Percentiles rank a stretch among this genome's conserved stretches.
phyloP scores from a whole-genome alignment of 2,797 vertebrate genomes.

The Perodicticus potto region DNA sequence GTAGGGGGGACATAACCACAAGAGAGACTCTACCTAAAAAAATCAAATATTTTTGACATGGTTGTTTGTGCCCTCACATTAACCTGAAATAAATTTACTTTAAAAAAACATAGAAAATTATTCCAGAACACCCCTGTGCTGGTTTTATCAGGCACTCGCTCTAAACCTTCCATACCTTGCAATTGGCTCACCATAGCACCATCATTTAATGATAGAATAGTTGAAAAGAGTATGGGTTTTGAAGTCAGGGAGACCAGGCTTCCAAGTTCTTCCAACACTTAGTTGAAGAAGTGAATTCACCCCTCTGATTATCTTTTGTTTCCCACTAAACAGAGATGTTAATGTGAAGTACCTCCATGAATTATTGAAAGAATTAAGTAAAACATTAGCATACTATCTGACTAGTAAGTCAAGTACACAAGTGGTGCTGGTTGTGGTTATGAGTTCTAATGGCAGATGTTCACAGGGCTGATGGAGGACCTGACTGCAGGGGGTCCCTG shows the following conservation, averaged over 20 bases:
- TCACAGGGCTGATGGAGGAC: neutral
- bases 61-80: too few relatives aligned
- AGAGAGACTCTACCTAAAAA: too few relatives aligned
- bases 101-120: too few relatives aligned
- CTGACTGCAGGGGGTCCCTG: neutral
- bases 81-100: too few relatives aligned
- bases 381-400: neutral
- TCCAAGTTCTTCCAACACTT: neutral
- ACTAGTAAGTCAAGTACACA: neutral
- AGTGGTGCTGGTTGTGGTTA: too few relatives aligned
- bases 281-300: slow-evolving; percentile 19
- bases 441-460: neutral
- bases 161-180: neutral
- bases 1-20: too few relatives aligned
- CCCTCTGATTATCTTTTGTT: neutral
- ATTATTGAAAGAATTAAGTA: neutral
- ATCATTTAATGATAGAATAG: neutral
- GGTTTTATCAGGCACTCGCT: neutral
- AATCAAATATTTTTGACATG: too few relatives aligned
- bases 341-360: neutral
- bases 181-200: neutral
- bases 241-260: neutral
- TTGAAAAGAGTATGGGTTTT: neutral
- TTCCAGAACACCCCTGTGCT: neutral
- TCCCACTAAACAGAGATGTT: neutral